These are phyloP conservation scores for Riparia riparia DNA, from an alignment of 2,113 vertebrate genomes.

Conservation along the genomic window DNA sequence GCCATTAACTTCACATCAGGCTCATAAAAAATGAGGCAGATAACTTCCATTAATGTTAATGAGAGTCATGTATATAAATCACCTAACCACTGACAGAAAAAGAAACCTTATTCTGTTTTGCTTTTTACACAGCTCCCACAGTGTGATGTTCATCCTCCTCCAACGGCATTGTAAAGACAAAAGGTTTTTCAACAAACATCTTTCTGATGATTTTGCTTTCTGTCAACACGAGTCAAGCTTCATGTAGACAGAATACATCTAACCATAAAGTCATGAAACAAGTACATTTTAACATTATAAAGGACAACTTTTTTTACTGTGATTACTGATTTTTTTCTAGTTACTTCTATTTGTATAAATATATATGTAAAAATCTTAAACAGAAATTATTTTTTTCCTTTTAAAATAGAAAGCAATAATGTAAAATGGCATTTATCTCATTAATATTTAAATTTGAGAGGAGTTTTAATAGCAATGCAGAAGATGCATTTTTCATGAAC, in stretches of 20 bases:
- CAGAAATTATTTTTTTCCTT: background rate
- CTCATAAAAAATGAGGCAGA: constrained; percentile 65
- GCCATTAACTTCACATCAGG: constrained; percentile 61
- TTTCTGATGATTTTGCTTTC: background rate
- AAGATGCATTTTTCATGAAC: constrained; percentile 39
- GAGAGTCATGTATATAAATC: constrained; percentile 63
- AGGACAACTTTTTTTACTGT: background rate
- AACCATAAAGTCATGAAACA: background rate
- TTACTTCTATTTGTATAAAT: background rate
- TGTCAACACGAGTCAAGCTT: background rate
- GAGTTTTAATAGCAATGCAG: constrained; percentile 12
- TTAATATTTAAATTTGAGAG: constrained; percentile 32
- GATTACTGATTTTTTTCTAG: background rate
- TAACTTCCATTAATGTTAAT: constrained; percentile 66
- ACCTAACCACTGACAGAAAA: background rate
- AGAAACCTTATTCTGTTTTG: constrained; percentile 18
- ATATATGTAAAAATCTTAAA: background rate
- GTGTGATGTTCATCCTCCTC: background rate
- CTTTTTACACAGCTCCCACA: background rate
- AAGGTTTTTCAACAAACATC: background rate
- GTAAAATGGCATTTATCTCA: background rate
- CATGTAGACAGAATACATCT: background rate
- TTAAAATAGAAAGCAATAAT: background rate
- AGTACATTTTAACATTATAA: background rate
- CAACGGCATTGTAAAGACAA: background rate